Percentiles rank a stretch among this genome's conserved stretches.
Conservation (phyloP, 2,113 vertebrate genomes). For the Diphyllodes magnificus region DNA sequence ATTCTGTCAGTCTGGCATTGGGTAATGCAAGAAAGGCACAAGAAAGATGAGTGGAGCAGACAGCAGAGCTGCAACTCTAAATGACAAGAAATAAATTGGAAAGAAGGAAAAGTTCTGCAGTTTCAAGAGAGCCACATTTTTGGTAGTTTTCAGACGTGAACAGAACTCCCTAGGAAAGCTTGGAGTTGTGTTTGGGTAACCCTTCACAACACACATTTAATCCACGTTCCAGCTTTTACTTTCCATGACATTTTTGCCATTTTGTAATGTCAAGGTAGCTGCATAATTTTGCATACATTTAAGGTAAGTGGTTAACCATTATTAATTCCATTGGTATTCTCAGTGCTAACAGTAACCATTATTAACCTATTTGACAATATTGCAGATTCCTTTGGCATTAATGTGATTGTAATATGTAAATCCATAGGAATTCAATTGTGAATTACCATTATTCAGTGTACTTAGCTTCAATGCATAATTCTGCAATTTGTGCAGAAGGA, state of each 20-base stretch:
- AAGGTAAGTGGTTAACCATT: constrained; percentile 20
- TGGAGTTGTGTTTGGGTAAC: background rate
- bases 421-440: constrained; percentile 46
- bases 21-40: background rate
- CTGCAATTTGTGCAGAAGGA: constrained; percentile 35
- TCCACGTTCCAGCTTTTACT: background rate
- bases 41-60: background rate
- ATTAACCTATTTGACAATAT: constrained; percentile 47
- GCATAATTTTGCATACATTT: constrained; percentile 37
- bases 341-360: constrained; percentile 15
- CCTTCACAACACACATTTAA: background rate
- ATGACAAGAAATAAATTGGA: background rate
- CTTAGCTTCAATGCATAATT: constrained; percentile 39
- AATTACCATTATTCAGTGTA: constrained; percentile 36
- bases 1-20: background rate
- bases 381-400: constrained; percentile 37
- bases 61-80: background rate
- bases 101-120: background rate
- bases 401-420: constrained; percentile 46
- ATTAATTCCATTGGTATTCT: constrained; percentile 21
- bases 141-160: background rate
- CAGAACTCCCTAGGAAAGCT: background rate
- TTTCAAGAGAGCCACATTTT: background rate
- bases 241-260: background rate
- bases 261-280: constrained; percentile 21